Evolutionary conservation across 1,140 invertebrate species (phyloP).

Genomic region (Marisa cornuarietis): DNA sequence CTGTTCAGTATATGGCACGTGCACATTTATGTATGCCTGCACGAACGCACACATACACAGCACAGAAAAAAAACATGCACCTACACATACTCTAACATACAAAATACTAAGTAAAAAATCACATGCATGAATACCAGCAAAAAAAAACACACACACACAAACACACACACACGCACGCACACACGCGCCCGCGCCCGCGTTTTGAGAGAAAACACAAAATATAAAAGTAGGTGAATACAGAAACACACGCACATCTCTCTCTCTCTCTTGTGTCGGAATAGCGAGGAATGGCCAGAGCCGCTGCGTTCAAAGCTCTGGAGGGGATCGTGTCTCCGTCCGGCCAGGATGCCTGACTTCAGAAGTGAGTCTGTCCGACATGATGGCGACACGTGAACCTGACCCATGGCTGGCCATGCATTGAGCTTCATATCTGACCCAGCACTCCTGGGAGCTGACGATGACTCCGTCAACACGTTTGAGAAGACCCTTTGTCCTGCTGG

Average conservation of each 20-base stretch:
- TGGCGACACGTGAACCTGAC: too few relatives aligned
- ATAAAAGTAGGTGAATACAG: not conserved
- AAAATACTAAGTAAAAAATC: not conserved
- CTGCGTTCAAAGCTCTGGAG: too few relatives aligned
- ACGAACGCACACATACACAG: not conserved
- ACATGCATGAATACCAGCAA: not conserved
- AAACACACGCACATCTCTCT: not conserved
- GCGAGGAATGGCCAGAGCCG: too few relatives aligned
- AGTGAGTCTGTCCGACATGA: too few relatives aligned
- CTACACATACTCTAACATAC: not conserved
- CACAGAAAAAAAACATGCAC: not conserved
- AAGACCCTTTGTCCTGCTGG: too few relatives aligned
- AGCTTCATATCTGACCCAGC: too few relatives aligned
- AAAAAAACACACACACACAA: too few relatives aligned
- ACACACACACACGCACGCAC: not conserved
- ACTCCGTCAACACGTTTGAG: too few relatives aligned
- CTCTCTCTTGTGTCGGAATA: not conserved
- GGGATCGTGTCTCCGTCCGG: too few relatives aligned
- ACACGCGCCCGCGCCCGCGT: not conserved
- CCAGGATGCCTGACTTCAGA: too few relatives aligned
- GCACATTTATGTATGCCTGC: not conserved
- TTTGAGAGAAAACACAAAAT: not conserved
- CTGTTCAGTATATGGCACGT: not conserved
- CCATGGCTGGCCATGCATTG: too few relatives aligned
- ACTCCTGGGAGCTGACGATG: too few relatives aligned